Percentiles rank a stretch among this genome's conserved stretches.
phyloP scores from a whole-genome alignment of 2,797 vertebrate species.

The Glossophaga mutica region DNA sequence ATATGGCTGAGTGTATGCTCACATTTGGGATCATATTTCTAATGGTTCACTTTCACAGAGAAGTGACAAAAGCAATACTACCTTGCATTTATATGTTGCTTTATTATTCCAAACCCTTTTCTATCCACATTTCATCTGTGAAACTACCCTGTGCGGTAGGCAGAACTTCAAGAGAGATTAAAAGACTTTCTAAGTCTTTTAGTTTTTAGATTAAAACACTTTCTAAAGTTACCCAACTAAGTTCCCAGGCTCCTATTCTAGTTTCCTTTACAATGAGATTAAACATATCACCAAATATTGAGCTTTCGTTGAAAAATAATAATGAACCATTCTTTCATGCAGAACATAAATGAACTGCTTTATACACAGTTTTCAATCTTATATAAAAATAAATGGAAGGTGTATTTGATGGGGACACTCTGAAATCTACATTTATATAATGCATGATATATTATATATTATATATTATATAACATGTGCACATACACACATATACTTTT shows the following conservation, averaged over 20 bases:
- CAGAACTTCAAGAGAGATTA: conserved; percentile 13
- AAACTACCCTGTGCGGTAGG: neutral
- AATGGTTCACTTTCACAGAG: neutral
- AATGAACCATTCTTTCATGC: neutral
- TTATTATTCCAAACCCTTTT: conserved; percentile 48
- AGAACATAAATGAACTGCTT: neutral
- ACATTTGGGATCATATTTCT: conserved; percentile 13
- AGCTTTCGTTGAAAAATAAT: conserved; percentile 23
- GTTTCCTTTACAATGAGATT: conserved; percentile 46
- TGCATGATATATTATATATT: neutral
- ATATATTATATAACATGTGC: neutral
- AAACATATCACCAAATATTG: conserved; percentile 23
- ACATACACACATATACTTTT: neutral
- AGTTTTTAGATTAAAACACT: conserved; percentile 32
- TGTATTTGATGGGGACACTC: neutral
- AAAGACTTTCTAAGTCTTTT: conserved; percentile 34
- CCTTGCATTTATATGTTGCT: neutral
- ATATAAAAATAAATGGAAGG: conserved; percentile 36
- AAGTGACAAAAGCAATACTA: conserved; percentile 34
- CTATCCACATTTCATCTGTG: conserved; percentile 23
- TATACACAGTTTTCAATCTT: neutral
- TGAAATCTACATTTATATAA: neutral
- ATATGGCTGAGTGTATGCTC: neutral
- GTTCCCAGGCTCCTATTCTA: neutral
- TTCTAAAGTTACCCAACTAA: neutral